Base-by-base conservation (phyloP, 2,113 vertebrate species). In the Chaetodon trifascialis region DNA sequence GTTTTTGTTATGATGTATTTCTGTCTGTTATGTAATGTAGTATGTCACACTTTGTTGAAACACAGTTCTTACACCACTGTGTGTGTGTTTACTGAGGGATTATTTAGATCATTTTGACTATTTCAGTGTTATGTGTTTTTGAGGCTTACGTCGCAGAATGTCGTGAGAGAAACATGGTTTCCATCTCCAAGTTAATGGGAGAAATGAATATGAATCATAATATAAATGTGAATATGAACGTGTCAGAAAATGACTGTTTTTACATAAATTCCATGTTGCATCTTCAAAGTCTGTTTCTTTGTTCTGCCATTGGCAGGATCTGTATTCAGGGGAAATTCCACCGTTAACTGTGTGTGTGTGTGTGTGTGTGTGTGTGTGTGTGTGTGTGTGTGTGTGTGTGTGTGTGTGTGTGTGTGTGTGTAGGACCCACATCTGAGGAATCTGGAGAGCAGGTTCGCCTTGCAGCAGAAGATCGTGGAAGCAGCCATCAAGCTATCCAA, bases 401-500 rank as follows among this genome's bases (percentile, higher is more conserved):
- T 30, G 30, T 21, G 38, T 36, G 30, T 49, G 47, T 38, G 30
- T 58, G 46, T n/a, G 36, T n/a, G 14, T 62, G 7, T 91, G 3
- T 89, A 99, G 98, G 98, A 99, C 80, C 97, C 98, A 2, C 58
- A 95, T 75, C 88, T 99, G 76, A 96, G 97, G 89, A 96, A 97
- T 79, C 85, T 99, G 92, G 98, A 99, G 91, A 96, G 97, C 92
- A 96, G 95, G 83, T 98, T 99, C 78, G 92, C 97, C 21, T 96
- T 99, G 80, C 98, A 99, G 90, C 97, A 97, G 86, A 98, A 98
- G 91, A 94, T 99, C 38, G 97, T 99, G 34, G 98, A 99, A 93
- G 98, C 98, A 7, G 97, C 96, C 0, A 95, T 96, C 90, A 99
- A 97, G 90, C 94, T 99, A 19, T 95, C 97, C 73, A 94, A 23